Percentiles rank a stretch among this genome's conserved stretches.
Evolutionary conservation across 2,113 vertebrate genomes (phyloP).

Genomic region (Meriones unguiculatus): DNA sequence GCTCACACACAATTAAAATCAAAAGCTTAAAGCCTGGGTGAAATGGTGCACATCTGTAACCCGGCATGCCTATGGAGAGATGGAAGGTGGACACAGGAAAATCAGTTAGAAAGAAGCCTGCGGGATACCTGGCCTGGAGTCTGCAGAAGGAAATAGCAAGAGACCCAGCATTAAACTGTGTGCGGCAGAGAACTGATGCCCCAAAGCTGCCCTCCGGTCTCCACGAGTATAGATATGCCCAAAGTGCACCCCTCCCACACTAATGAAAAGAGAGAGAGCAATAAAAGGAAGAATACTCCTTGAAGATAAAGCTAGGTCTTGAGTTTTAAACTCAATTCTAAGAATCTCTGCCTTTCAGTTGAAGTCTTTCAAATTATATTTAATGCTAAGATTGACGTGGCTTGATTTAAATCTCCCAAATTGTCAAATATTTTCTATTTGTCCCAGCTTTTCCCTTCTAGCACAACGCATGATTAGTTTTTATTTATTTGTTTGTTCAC

Average conservation of each 20-base stretch:
- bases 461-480: neutral
- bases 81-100: neutral
- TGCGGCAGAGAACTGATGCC: neutral
- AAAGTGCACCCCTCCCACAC: neutral
- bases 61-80: neutral
- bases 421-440: slow-evolving; percentile 21
- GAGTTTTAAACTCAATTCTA: neutral
- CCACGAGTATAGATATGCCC: neutral
- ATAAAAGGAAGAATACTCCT: neutral
- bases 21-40: neutral
- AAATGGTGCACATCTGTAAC: neutral
- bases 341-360: neutral
- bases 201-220: neutral
- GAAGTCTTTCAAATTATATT: neutral
- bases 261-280: neutral
- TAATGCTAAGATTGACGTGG: neutral
- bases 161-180: neutral
- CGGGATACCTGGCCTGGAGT: no score
- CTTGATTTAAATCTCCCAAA: neutral
- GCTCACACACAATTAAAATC: neutral
- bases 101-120: neutral
- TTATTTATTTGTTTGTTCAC: neutral
- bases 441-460: neutral
- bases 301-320: neutral
- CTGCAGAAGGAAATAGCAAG: neutral